These are phyloP conservation scores for Lithobates pipiens DNA, from an alignment of 2,797 vertebrate species.

Conservation along the genomic window DNA sequence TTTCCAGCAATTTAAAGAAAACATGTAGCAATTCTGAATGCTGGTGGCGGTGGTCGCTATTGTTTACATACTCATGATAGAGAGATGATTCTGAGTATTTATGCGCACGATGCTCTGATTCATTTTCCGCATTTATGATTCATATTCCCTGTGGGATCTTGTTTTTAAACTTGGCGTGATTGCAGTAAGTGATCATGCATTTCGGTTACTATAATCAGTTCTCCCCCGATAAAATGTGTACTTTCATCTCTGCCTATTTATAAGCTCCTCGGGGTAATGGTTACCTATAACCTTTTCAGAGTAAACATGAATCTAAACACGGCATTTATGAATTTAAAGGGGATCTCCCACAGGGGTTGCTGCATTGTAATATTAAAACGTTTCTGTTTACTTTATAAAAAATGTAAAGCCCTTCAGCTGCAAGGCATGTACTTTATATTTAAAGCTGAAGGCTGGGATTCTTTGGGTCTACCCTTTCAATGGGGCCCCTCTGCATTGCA, in stretches of 20 bases:
- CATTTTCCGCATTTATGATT: slow-evolving; percentile 40
- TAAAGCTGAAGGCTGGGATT: too few species aligned
- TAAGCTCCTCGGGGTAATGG: neutral
- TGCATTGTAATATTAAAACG: too few species aligned
- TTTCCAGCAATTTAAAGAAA: neutral
- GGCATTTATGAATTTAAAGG: too few species aligned
- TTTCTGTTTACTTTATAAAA: too few species aligned
- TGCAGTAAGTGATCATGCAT: slow-evolving; percentile 21
- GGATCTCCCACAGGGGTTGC: too few species aligned
- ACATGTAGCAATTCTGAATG: neutral
- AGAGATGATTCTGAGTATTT: slow-evolving; percentile 8
- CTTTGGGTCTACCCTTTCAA: too few species aligned
- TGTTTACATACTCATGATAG: neutral
- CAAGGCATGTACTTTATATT: too few species aligned
- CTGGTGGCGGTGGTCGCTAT: neutral
- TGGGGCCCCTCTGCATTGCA: too few species aligned
- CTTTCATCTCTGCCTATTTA: neutral
- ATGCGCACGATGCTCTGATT: slow-evolving; percentile 22
- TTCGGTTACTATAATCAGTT: slow-evolving; percentile 30
- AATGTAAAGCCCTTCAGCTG: too few species aligned
- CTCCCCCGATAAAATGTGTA: neutral
- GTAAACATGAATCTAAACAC: neutral
- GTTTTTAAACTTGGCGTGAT: slow-evolving; percentile 15
- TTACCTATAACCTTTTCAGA: neutral
- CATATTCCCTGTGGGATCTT: slow-evolving; percentile 26